Evolutionary conservation across 2,888 invertebrate genomes (phyloP).

Genomic region (Rhingia campestris): DNA sequence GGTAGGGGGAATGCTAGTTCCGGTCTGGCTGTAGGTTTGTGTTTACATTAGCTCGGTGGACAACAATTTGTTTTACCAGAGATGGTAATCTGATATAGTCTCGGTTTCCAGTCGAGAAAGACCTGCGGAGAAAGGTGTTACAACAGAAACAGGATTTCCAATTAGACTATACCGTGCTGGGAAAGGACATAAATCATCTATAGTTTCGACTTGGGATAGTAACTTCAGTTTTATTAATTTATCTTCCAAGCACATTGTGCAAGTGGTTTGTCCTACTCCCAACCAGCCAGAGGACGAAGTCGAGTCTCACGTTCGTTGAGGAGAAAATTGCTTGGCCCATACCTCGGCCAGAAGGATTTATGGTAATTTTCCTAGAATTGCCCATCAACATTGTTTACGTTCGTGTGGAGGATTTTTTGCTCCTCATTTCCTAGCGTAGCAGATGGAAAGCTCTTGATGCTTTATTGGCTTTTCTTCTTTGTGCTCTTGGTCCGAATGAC

Average conservation of each 20-base stretch:
- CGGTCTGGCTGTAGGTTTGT: conserved; percentile 17
- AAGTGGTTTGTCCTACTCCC: conserved; percentile 14
- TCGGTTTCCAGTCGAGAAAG: background rate
- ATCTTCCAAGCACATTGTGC: conserved; percentile 37
- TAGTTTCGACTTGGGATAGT: conserved; percentile 41
- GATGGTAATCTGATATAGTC: conserved; percentile 61
- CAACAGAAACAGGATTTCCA: conserved; percentile 29
- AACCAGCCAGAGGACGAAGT: background rate
- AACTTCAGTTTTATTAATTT: conserved; percentile 70
- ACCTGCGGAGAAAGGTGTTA: conserved; percentile 26
- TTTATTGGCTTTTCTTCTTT: conserved; percentile 9
- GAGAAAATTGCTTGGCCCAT: conserved; percentile 30
- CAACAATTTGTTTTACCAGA: conserved; percentile 54
- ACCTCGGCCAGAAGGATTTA: conserved; percentile 60
- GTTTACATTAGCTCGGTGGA: background rate
- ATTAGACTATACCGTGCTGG: conserved; percentile 43
- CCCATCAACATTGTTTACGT: conserved; percentile 71
- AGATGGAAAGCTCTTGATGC: background rate
- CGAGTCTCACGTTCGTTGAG: conserved; percentile 34
- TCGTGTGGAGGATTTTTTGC: conserved; percentile 6
- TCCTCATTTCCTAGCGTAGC: background rate
- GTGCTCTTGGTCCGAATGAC: conserved; percentile 6
- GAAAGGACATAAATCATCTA: conserved; percentile 58
- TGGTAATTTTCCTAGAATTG: conserved; percentile 65
- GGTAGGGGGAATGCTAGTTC: conserved; percentile 20